Conservation (phyloP, 2,797 vertebrate species). For the Syngnathus acus region DNA sequence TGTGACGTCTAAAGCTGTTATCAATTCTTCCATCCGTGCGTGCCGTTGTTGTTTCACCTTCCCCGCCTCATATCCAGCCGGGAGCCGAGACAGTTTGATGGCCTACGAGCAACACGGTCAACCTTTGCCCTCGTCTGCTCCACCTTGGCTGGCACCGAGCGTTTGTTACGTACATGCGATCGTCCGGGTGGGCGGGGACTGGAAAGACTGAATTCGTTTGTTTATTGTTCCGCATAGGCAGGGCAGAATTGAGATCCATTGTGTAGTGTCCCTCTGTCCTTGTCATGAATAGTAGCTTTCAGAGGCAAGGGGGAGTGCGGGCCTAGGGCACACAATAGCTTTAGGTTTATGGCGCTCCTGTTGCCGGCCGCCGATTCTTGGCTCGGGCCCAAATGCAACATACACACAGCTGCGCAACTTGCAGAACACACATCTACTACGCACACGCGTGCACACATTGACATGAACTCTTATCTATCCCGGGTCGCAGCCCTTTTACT, state of each 20-base stretch:
- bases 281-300: conserved; percentile 70
- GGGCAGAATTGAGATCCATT: conserved; percentile 60
- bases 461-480: conserved; percentile 43
- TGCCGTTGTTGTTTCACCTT: conserved; percentile 15
- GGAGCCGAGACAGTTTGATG: conserved; percentile 6
- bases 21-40: conserved; percentile 43
- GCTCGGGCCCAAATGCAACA: conserved; percentile 52
- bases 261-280: conserved; percentile 57
- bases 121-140: conserved; percentile 31
- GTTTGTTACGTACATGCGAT: conserved; percentile 20
- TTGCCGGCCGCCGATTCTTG: conserved; percentile 46
- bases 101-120: conserved; percentile 5
- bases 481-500: conserved; percentile 21
- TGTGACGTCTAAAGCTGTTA: conserved; percentile 44
- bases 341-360: conserved; percentile 56
- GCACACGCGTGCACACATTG: conserved; percentile 2
- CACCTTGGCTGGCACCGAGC: conserved; percentile 28
- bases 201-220: conserved; percentile 58
- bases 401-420: conserved; percentile 53
- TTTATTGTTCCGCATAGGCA: conserved; percentile 66
- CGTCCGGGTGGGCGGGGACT: conserved; percentile 38
- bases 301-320: conserved; percentile 28
- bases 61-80: conserved; percentile 7
- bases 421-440: conserved; percentile 14
- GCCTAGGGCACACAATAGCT: conserved; percentile 57